Percentiles rank a stretch among this genome's conserved stretches.
Conservation (phyloP, 2,888 invertebrate genomes). For the Serrognathus titanus region DNA sequence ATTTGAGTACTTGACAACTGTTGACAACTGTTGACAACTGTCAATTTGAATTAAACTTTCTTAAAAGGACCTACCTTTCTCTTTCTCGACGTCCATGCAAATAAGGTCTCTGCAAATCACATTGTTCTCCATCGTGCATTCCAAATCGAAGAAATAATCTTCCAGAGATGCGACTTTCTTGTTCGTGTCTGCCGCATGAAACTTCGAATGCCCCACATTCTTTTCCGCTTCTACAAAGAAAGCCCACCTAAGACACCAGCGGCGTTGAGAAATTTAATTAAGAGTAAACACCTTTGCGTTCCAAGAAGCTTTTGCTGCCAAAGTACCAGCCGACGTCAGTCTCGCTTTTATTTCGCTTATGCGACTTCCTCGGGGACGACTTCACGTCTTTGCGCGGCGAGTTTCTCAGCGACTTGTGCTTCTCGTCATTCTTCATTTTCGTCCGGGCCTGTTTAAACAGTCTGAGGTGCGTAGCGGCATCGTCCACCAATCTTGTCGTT, state of each 20-base stretch:
- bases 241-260: not conserved
- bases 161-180: slow-evolving; percentile 53
- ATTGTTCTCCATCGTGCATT: slow-evolving; percentile 81
- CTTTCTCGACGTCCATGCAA: slow-evolving; percentile 65
- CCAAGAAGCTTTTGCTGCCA: slow-evolving; percentile 35
- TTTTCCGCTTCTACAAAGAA: slow-evolving; percentile 35
- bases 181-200: slow-evolving; percentile 53
- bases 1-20: too few relatives aligned
- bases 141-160: slow-evolving; percentile 84
- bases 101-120: slow-evolving; percentile 75
- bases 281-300: slow-evolving; percentile 42
- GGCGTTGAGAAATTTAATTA: not conserved
- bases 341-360: slow-evolving; percentile 71
- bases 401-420: slow-evolving; percentile 33
- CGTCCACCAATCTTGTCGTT: slow-evolving; percentile 84
- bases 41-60: not conserved
- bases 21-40: too few relatives aligned
- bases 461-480: slow-evolving; percentile 84
- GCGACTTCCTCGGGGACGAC: slow-evolving; percentile 47
- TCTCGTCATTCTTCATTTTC: slow-evolving; percentile 44
- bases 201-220: slow-evolving; percentile 59
- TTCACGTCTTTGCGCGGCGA: slow-evolving; percentile 42
- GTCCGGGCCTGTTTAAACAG: slow-evolving; percentile 75
- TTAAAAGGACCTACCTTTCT: slow-evolving; percentile 50
- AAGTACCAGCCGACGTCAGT: slow-evolving; percentile 67